Evolutionary conservation across 2,797 vertebrate genomes (phyloP), one percentile per base, ranked within the genome.

Genomic region (Poliocrania exsul): DNA sequence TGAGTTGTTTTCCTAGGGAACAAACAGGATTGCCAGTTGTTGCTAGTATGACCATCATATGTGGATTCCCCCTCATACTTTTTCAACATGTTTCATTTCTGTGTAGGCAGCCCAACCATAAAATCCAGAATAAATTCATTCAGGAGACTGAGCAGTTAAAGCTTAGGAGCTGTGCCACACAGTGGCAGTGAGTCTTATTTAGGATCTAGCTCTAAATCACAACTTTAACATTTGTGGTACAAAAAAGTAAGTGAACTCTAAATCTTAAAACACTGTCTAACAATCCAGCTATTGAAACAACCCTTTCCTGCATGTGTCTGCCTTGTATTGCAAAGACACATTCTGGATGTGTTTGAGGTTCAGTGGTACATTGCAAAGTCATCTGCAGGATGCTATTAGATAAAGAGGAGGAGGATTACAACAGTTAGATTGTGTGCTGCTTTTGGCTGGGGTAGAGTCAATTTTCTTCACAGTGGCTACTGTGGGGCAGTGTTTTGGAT

Each of bases 21-120:
- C 13, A 56, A 25, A 10, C 7, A 56, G 18, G 19, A 50, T 60
- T 69, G 15, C 15, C 60, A 56, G n/a, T 20, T 38, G 7, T 14
- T 56, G 28, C 33, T 78, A 50, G 33, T 46, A 23, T 77, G 53
- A 60, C 15, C n/a, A 37, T 54, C 11, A 44, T 4, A 15, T 72
- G 24, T 42, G 4, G 3, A 31, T 40, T 9, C 15, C 5, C 4
- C 9, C 6, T 0, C 14, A 1, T 11, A 28, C 25, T 78, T 89
- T 77, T 67, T 18, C 54, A 72, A 11, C 8, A 57, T 5, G 14
- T 57, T 82, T 56, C 24, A 69, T 11, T 11, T 81, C 60, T 78
- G 9, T 56, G 16, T 60, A 56, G 46, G 12, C 15, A 73, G 20
- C 6, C 9, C 35, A 50, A 23, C 17, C 5, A 47, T 49, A 73